Base-by-base conservation (phyloP, 64 coral and sea anemone species). In the Montipora capricornis region DNA sequence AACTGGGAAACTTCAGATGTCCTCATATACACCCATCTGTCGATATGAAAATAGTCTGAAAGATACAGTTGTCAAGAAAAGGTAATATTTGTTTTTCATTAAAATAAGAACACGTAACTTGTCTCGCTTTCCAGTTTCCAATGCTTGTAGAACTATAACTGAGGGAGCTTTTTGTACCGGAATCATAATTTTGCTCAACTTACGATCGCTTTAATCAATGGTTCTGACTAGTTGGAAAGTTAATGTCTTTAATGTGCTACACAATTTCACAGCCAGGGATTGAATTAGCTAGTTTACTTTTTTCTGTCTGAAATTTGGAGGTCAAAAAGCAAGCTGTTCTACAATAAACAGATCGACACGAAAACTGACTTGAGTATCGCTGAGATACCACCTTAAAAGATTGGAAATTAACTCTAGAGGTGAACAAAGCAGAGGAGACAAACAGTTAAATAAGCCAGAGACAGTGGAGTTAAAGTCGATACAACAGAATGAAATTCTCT, bases 11-110 rank as follows among this genome's bases (percentile, higher is more conserved):
- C 53, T 62, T 82, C 61, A 20, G 4, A 11, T 17, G 20, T 44
- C 26, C 14, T 19, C 14, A 19, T 9, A 55, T 55, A 44, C n/a
- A 68, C 5, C 58, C 81, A 84, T 84, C 81, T 68, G 81, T 16
- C 6, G 37, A 37, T 68, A 13, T 84, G 81, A 84, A 24, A 84
- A 84, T 17, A 84, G 24, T 68, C 9, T 17, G 29, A n/a, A 84
- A 47, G 5, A 84, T 17, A 5, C 14, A 68, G 10, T 68, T 66
- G 81, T 68, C 58, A 46, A 46, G 17, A 44, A 84, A 68, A 26
- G 10, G 14, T 67, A 67, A 67, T 84, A 47, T 84, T 84, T 84
- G 57, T 47, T 84, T 84, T 84, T 84, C 81, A 84, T 84, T 84
- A 84, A 19, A 84, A 46, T 69, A 6, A 62, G 6, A 26, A 68